Conservation (phyloP, 2,797 vertebrate genomes). For the Argya squamiceps region DNA sequence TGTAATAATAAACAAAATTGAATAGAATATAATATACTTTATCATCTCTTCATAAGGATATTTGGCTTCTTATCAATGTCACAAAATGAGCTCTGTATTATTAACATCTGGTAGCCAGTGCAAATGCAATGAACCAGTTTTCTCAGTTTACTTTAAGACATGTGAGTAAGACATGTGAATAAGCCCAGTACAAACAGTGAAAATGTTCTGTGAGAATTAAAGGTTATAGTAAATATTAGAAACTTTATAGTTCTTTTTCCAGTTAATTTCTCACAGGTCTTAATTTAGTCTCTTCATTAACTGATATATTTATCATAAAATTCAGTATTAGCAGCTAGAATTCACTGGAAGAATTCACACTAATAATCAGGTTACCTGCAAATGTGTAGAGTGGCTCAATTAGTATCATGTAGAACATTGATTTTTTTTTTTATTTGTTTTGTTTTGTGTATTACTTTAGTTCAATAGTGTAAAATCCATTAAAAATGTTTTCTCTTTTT, state of each 20-base stretch:
- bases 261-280: neutral
- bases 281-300: neutral
- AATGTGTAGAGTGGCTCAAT: neutral
- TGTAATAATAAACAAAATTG: neutral
- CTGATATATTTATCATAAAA: neutral
- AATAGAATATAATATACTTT: neutral
- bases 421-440: neutral
- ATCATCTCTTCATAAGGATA: neutral
- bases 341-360: neutral
- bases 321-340: neutral
- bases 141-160: neutral
- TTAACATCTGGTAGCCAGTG: neutral
- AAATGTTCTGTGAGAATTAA: neutral
- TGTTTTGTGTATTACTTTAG: neutral
- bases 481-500: neutral
- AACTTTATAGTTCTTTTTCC: neutral
- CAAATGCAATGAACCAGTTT: neutral
- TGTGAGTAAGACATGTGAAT: accelerated
- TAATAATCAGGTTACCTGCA: neutral
- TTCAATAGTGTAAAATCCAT: neutral
- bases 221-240: neutral
- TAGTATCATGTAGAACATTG: neutral
- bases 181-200: neutral
- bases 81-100: neutral
- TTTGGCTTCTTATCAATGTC: neutral